Evolutionary conservation across 2,888 invertebrate genomes (phyloP).

Genomic region (Tachystola acroxantha): DNA sequence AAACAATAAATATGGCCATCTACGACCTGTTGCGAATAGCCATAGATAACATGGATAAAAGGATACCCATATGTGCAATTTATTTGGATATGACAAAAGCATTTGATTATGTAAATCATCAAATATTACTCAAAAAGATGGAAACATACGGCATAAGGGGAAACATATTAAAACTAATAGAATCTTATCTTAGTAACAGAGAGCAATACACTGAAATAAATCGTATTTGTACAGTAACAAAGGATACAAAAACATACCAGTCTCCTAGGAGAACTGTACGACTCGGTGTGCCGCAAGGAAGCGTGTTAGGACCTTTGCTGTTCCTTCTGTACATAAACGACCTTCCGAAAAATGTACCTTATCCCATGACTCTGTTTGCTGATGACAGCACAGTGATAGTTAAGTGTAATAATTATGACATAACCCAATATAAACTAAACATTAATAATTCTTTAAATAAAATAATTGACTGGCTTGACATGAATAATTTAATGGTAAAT

Average conservation of each 20-base stretch:
- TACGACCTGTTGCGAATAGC: constrained; percentile 2
- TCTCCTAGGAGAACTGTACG: neutral
- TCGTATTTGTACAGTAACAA: neutral
- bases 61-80: too few species aligned
- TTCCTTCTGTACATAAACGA: too few species aligned
- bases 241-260: constrained; percentile 2
- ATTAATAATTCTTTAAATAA: neutral
- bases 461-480: neutral
- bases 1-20: constrained; percentile 4
- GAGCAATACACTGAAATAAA: too few species aligned
- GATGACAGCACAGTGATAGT: too few species aligned
- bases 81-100: too few species aligned
- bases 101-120: too few species aligned
- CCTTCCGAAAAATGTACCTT: too few species aligned
- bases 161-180: constrained; percentile 1
- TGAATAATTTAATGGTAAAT: constrained; percentile 1
- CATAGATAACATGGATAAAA: neutral
- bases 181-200: constrained; percentile 3
- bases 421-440: constrained; percentile 1
- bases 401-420: neutral
- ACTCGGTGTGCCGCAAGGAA: constrained; percentile 11
- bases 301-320: too few species aligned
- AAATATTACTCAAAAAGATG: constrained; percentile 6
- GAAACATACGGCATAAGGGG: constrained; percentile 7
- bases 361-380: too few species aligned